Percentiles rank a stretch among this genome's conserved stretches.
Evolutionary conservation across 2,113 vertebrate genomes (phyloP).

Genomic region (Balaeniceps rex): DNA sequence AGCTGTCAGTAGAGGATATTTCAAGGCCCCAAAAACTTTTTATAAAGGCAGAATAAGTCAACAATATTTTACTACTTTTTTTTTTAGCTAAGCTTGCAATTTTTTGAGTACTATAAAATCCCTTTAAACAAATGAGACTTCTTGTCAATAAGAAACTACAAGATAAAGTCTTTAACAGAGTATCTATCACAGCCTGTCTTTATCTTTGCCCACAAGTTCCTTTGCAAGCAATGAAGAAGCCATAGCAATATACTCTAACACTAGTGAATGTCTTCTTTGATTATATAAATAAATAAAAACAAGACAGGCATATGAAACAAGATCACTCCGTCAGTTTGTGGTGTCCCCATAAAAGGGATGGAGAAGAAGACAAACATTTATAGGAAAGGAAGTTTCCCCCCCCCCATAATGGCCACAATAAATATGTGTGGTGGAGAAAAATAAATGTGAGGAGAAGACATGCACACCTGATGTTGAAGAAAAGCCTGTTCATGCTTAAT

Average conservation of each 20-base stretch:
- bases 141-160: not conserved
- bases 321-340: conserved; percentile 32
- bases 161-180: not conserved
- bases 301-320: not conserved
- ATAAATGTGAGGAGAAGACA: conserved; percentile 57
- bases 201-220: not conserved
- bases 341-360: conserved; percentile 43
- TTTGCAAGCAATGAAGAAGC: not conserved
- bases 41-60: not conserved
- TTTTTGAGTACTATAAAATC: not conserved
- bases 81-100: not conserved
- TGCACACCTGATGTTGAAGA: conserved; percentile 27
- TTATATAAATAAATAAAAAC: conserved; percentile 1
- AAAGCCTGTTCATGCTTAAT: conserved; percentile 59
- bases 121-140: not conserved
- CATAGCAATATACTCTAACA: not conserved
- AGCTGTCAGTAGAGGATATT: not conserved
- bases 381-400: conserved; percentile 25
- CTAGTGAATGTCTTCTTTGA: not conserved
- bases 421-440: conserved; percentile 62
- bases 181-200: not conserved
- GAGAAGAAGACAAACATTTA: conserved; percentile 69
- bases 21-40: not conserved
- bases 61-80: not conserved
- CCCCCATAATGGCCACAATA: conserved; percentile 51